A percentile compares a stretch with the other conserved stretches of the same genome.
phyloP scores from a whole-genome alignment of 1,140 invertebrate genomes.

The Drosophila bifasciata region DNA sequence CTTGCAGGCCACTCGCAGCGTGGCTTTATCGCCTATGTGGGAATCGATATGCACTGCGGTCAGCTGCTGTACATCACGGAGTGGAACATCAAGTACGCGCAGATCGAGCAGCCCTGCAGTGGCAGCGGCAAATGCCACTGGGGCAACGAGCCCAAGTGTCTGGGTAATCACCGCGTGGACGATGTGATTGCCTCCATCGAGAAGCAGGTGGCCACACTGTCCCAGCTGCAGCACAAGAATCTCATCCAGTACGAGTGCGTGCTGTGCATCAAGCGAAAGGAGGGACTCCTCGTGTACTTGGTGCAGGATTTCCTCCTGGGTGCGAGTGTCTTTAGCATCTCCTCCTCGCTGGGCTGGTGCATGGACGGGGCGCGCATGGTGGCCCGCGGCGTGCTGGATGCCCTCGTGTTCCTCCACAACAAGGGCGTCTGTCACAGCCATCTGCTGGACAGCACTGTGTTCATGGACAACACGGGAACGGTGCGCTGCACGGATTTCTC shows the following conservation, averaged over 20 bases:
- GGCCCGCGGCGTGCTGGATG: slow-evolving; percentile 87
- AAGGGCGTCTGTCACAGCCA: slow-evolving; percentile 92
- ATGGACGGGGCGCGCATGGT: slow-evolving; percentile 84
- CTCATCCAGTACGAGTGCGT: slow-evolving; percentile 90
- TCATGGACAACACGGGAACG: slow-evolving; percentile 86
- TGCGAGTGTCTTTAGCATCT: slow-evolving; percentile 76
- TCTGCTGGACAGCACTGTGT: slow-evolving; percentile 88
- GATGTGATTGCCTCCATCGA: slow-evolving; percentile 87
- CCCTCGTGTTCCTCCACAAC: slow-evolving; percentile 89
- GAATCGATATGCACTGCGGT: slow-evolving; percentile 88
- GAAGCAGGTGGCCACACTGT: slow-evolving; percentile 89
- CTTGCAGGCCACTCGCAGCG: slow-evolving; percentile 86
- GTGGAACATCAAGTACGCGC: slow-evolving; percentile 87
- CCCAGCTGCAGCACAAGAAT: slow-evolving; percentile 89
- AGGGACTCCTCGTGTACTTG: slow-evolving; percentile 86
- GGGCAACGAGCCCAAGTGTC: slow-evolving; percentile 66
- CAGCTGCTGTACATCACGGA: slow-evolving; percentile 89
- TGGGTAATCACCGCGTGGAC: slow-evolving; percentile 74
- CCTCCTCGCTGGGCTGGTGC: slow-evolving; percentile 78
- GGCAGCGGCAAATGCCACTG: slow-evolving; percentile 72
- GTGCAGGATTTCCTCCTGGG: slow-evolving; percentile 88
- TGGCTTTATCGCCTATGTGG: slow-evolving; percentile 89
- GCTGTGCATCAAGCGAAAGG: slow-evolving; percentile 86
- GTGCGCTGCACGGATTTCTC: slow-evolving; percentile 90
- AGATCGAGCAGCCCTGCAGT: slow-evolving; percentile 70